Evolutionary conservation across 1,140 invertebrate genomes (phyloP).

Genomic region (Panagrolaimus sp.): DNA sequence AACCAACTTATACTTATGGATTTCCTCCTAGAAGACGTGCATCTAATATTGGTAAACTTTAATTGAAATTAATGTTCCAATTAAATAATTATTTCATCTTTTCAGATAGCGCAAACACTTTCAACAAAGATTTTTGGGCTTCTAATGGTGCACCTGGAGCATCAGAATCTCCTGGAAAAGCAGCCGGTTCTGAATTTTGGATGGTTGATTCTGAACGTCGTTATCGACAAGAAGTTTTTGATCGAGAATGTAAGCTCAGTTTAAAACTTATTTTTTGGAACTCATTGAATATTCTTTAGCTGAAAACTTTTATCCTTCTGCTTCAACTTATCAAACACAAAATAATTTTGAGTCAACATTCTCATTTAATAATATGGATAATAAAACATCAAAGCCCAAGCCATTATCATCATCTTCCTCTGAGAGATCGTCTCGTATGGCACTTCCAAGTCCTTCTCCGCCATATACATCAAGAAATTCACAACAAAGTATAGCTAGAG

Average conservation of each 20-base stretch:
- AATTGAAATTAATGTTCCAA: no score
- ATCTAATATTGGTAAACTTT: neutral
- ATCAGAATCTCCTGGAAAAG: neutral
- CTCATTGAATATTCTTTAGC: neutral
- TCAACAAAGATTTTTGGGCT: constrained; percentile 1
- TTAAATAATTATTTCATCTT: neutral
- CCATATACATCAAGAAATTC: no score
- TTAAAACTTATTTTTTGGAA: neutral
- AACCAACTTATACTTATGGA: constrained; percentile 5
- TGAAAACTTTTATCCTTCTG: constrained; percentile 9
- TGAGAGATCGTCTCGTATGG: no score
- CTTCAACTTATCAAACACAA: constrained; percentile 2
- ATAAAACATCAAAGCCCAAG: no score
- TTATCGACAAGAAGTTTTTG: neutral
- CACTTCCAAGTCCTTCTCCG: no score
- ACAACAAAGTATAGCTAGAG: no score
- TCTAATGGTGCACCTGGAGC: neutral
- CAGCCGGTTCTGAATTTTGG: neutral
- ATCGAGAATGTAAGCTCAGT: neutral
- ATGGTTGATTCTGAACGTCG: neutral
- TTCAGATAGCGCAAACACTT: neutral
- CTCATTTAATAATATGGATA: neutral
- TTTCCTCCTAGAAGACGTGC: neutral
- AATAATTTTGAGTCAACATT: constrained; percentile 8
- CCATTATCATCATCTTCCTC: no score